A percentile compares a stretch with the other conserved stretches of the same genome.
phyloP scores from a whole-genome alignment of 2,113 vertebrate species.

The Rhabdornis inornatus region DNA sequence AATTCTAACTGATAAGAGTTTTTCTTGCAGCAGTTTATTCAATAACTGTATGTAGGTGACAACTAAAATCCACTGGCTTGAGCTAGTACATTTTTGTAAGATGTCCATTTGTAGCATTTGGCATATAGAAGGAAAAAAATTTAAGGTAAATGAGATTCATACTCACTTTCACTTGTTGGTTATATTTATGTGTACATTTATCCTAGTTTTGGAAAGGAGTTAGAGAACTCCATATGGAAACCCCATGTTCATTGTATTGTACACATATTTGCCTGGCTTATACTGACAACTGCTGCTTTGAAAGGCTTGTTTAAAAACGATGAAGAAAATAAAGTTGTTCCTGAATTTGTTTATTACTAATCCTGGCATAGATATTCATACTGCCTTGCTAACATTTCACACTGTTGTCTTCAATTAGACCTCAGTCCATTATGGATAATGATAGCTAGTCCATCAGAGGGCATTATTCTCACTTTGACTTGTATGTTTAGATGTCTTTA shows the following conservation, averaged over 20 bases:
- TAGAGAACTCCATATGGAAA: neutral
- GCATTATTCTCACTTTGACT: neutral
- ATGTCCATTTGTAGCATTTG: neutral
- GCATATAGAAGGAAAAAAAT: neutral
- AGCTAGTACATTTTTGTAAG: neutral
- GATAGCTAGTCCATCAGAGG: neutral
- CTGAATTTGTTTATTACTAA: neutral
- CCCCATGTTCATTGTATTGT: neutral
- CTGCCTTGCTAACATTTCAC: neutral
- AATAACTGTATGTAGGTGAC: neutral
- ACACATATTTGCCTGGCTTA: neutral
- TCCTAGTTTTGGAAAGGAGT: neutral
- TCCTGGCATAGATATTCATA: neutral
- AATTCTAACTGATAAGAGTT: neutral
- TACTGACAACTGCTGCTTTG: neutral
- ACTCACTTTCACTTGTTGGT: neutral
- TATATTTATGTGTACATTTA: neutral
- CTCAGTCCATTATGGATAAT: neutral
- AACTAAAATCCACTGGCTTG: neutral
- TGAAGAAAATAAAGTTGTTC: neutral
- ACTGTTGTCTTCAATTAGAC: neutral
- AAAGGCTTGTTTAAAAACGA: neutral
- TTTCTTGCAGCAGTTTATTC: neutral
- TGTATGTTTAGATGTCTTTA: neutral
- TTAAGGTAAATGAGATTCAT: neutral